phyloP scores from a whole-genome alignment of 2,113 vertebrate species.

The Xiphorhynchus elegans region DNA sequence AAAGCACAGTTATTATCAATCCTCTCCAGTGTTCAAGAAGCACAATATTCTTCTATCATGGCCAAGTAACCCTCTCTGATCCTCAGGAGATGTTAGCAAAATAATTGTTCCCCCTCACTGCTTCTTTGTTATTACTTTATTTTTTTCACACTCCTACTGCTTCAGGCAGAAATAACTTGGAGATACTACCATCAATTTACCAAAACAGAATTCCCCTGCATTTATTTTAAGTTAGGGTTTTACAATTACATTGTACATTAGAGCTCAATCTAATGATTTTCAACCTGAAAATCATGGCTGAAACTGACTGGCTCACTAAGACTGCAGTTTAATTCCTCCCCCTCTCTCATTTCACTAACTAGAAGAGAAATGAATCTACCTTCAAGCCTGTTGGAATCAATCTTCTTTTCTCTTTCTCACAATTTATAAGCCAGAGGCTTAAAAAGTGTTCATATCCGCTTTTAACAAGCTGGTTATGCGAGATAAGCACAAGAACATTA shows the following conservation, averaged over 20 bases:
- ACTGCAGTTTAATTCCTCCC: neutral
- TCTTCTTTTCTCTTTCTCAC: conserved; percentile 50
- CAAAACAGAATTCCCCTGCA: neutral
- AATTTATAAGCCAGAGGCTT: conserved; percentile 48
- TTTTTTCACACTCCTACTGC: neutral
- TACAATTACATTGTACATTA: neutral
- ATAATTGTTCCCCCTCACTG: neutral
- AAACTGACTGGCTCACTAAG: neutral
- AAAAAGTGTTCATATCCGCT: conserved; percentile 37
- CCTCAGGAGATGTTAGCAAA: neutral
- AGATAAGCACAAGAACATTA: conserved; percentile 56
- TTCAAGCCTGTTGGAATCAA: conserved; percentile 45
- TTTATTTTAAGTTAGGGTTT: neutral
- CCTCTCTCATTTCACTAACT: neutral
- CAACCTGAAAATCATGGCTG: neutral
- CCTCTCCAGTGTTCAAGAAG: neutral
- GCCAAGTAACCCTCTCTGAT: neutral
- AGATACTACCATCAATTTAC: neutral
- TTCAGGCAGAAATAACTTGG: neutral
- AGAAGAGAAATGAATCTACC: conserved; percentile 33
- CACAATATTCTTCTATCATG: neutral
- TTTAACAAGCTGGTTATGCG: conserved; percentile 53
- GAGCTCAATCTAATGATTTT: neutral
- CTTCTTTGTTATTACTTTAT: neutral
- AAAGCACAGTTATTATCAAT: neutral